Evolutionary conservation across 2,113 vertebrate species (phyloP).

Genomic region (Sinosuthora webbiana): DNA sequence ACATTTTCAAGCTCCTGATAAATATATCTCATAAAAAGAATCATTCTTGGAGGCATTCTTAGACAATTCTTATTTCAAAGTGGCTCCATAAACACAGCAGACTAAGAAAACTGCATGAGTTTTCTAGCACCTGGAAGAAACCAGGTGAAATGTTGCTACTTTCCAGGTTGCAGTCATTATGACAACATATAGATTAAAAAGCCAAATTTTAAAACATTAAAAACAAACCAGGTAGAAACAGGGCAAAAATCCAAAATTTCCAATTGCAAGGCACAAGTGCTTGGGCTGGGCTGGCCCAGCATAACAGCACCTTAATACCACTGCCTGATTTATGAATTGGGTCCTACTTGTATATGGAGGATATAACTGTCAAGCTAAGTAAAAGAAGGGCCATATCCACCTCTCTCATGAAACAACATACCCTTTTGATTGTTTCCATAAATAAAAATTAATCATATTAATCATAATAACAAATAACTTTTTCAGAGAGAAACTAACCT

Average conservation of each 20-base stretch:
- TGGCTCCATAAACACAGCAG: not conserved
- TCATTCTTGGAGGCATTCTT: not conserved
- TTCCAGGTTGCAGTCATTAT: not conserved
- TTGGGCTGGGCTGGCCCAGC: not conserved
- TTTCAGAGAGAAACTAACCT: not conserved
- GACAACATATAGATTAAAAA: not conserved
- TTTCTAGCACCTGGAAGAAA: not conserved
- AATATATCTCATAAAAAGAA: not conserved
- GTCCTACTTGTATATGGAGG: rapidly evolving
- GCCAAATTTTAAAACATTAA: not conserved
- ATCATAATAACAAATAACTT: not conserved
- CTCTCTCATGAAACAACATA: not conserved
- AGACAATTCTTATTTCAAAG: not conserved
- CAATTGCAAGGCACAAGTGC: not conserved
- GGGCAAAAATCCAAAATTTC: not conserved
- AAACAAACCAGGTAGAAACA: not conserved
- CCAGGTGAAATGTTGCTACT: not conserved
- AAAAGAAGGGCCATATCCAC: not conserved
- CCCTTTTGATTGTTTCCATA: not conserved
- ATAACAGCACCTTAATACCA: not conserved
- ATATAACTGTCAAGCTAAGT: not conserved
- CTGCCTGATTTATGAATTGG: not conserved
- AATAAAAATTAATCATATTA: not conserved
- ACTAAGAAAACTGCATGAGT: not conserved
- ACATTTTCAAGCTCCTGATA: not conserved